Evolutionary conservation across 2,113 vertebrate genomes (phyloP).

Genomic region (Rhinogobius similis): DNA sequence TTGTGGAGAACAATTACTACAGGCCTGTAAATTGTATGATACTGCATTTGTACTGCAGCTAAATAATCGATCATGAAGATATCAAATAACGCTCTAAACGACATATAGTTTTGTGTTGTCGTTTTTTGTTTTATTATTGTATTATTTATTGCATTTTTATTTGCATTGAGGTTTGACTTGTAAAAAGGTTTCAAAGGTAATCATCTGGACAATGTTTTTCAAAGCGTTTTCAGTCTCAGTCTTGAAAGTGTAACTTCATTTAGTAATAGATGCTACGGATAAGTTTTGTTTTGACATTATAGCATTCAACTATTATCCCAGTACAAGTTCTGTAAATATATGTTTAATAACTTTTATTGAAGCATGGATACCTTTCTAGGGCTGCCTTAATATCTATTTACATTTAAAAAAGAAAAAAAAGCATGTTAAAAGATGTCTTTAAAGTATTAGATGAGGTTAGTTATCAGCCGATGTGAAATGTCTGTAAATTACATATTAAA

Average conservation of each 20-base stretch:
- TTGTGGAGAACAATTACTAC: conserved; percentile 18
- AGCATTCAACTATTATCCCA: not conserved
- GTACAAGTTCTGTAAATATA: not conserved
- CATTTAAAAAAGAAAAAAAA: conserved; percentile 11
- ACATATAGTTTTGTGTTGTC: not conserved
- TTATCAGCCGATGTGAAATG: not conserved
- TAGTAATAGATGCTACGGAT: too few species aligned
- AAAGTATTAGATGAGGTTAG: too few species aligned
- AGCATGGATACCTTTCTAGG: conserved; percentile 12
- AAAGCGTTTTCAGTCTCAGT: too few species aligned
- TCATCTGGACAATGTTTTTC: too few species aligned
- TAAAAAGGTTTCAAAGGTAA: too few species aligned
- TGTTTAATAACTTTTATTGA: not conserved
- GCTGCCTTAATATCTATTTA: too few species aligned
- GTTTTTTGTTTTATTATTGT: not conserved
- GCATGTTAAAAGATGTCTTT: not conserved
- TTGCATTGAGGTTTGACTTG: too few species aligned
- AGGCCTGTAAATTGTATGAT: conserved; percentile 23
- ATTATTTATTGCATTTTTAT: too few species aligned
- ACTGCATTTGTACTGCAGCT: conserved; percentile 5
- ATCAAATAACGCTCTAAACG: not conserved
- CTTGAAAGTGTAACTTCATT: too few species aligned
- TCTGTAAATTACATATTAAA: too few species aligned
- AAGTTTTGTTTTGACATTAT: too few species aligned
- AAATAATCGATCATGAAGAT: not conserved